A percentile compares a stretch with the other conserved stretches of the same genome.
Evolutionary conservation across 1,140 invertebrate genomes (phyloP).

Genomic region (Trinorchestia longiramus): DNA sequence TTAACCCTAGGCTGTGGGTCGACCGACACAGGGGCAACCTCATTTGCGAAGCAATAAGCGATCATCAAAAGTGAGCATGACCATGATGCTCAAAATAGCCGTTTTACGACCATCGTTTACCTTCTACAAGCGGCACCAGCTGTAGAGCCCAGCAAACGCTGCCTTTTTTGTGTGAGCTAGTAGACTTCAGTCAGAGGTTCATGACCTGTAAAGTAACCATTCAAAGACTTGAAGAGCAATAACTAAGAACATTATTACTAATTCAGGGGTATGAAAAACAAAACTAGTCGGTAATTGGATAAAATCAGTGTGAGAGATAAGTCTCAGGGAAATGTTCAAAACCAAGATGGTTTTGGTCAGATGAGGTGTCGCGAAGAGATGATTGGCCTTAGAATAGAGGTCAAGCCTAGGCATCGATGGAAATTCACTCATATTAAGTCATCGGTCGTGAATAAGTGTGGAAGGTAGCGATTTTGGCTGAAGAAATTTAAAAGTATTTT

Average conservation of each 20-base stretch:
- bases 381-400: no score
- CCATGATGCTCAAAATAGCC: conserved; percentile 12
- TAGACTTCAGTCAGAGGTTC: background rate
- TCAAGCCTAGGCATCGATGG: no score
- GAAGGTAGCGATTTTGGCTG: no score
- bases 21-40: background rate
- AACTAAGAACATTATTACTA: background rate
- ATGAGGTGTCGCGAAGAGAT: no score
- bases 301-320: no score
- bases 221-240: background rate
- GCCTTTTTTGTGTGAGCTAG: background rate
- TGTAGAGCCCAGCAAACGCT: background rate
- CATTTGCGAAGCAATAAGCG: conserved; percentile 41
- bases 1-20: background rate
- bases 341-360: no score
- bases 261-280: no score
- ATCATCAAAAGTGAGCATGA: conserved; percentile 18
- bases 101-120: background rate
- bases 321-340: no score
- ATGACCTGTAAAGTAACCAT: background rate
- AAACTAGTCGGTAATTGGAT: no score
- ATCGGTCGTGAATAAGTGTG: no score
- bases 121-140: background rate
- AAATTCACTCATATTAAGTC: no score
- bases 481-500: no score